phyloP scores from a whole-genome alignment of 37 sponge, comb jelly and placozoan species.

The Hexactinellida sp. region DNA sequence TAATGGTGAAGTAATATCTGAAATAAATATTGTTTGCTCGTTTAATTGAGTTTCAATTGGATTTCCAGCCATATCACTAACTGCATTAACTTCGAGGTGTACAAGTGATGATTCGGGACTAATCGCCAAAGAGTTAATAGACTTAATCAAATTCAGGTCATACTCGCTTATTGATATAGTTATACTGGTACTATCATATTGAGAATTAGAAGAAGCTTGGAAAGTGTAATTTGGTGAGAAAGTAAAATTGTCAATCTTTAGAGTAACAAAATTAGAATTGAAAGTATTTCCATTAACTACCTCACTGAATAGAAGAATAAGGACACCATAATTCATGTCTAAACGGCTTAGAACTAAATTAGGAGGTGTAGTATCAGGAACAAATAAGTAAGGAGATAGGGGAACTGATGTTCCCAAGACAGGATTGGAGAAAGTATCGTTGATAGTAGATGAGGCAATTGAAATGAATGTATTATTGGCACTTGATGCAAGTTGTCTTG shows the following conservation, averaged over 20 bases:
- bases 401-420: neutral
- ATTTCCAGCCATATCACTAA: slow-evolving; percentile 51
- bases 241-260: slow-evolving; percentile 17
- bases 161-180: neutral
- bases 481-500: slow-evolving; percentile 35
- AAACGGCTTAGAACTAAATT: slow-evolving; percentile 32
- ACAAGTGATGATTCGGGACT: neutral
- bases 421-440: slow-evolving; percentile 28
- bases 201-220: neutral
- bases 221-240: neutral
- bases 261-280: slow-evolving; percentile 25
- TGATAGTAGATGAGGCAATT: slow-evolving; percentile 30
- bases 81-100: slow-evolving; percentile 28
- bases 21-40: slow-evolving; percentile 29
- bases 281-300: slow-evolving; percentile 38
- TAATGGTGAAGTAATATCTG: slow-evolving; percentile 38
- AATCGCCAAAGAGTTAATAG: neutral
- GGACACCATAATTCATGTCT: slow-evolving; percentile 54
- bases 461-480: slow-evolving; percentile 49
- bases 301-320: slow-evolving; percentile 48
- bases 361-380: slow-evolving; percentile 45
- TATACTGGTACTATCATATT: neutral
- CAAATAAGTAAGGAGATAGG: slow-evolving; percentile 9
- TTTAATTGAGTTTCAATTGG: slow-evolving; percentile 18
- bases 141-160: slow-evolving; percentile 22